Percentiles rank a stretch among this genome's conserved stretches.
phyloP scores from a whole-genome alignment of 1,140 invertebrate species.

The Dendroctonus valens region DNA sequence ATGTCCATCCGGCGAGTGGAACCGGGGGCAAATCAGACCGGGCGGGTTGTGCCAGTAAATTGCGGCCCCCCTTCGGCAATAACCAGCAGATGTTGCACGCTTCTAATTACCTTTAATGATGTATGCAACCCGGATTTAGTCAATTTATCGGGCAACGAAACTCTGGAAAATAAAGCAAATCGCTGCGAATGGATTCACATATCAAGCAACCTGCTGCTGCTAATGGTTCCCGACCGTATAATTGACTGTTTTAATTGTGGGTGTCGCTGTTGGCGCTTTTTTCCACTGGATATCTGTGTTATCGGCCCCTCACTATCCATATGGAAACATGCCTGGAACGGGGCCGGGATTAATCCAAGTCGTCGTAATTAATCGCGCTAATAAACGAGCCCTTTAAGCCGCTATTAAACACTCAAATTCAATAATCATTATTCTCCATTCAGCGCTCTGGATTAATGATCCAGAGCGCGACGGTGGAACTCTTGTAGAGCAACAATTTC shows the following conservation, averaged over 20 bases:
- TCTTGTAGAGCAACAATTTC: no score
- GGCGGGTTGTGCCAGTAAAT: conserved; percentile 23
- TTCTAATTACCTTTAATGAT: conserved; percentile 37
- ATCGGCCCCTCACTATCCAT: not conserved
- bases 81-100: conserved; percentile 21
- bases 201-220: conserved; percentile 34
- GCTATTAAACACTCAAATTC: not conserved
- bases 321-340: no score
- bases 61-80: conserved; percentile 19
- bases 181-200: conserved; percentile 35
- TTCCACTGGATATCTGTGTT: conserved; percentile 1
- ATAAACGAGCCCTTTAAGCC: not conserved
- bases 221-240: conserved; percentile 32
- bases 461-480: no score
- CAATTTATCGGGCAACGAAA: conserved; percentile 33
- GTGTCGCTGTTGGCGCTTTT: conserved; percentile 9
- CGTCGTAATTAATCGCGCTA: not conserved
- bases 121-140: conserved; percentile 33
- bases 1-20: no score
- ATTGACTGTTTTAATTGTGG: conserved; percentile 30
- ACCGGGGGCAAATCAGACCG: not conserved
- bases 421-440: not conserved
- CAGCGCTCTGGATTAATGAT: no score
- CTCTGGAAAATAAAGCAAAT: conserved; percentile 35
- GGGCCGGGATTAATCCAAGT: not conserved